These are phyloP conservation scores for Darevskia mixta DNA, from an alignment of 2,797 vertebrate genomes.

Conservation along the genomic window DNA sequence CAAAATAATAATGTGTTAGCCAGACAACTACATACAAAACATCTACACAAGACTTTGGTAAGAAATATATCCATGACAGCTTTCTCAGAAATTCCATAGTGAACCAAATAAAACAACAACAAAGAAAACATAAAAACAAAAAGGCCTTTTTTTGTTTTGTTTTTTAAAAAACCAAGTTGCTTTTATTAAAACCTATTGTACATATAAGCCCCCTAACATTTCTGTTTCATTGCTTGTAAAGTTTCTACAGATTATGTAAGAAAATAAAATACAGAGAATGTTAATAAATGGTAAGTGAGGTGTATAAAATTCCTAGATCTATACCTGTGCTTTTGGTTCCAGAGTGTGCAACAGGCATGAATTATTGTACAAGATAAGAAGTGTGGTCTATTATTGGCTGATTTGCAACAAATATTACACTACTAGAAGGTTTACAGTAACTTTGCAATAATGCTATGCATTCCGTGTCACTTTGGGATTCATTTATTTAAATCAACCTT, in stretches of 20 bases:
- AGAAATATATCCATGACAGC: slow-evolving; percentile 86
- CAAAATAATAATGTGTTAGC: slow-evolving; percentile 93
- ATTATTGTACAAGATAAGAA: slow-evolving; percentile 78
- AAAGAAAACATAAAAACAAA: slow-evolving; percentile 68
- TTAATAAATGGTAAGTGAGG: slow-evolving; percentile 80
- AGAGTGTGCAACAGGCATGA: slow-evolving; percentile 78
- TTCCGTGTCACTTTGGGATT: slow-evolving; percentile 57
- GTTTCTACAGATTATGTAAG: slow-evolving; percentile 78
- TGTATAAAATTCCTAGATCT: slow-evolving; percentile 85
- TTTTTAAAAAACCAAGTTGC: slow-evolving; percentile 64
- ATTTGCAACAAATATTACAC: slow-evolving; percentile 78
- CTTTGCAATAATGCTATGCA: slow-evolving; percentile 75
- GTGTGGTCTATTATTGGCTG: slow-evolving; percentile 76
- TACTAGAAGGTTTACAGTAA: slow-evolving; percentile 86
- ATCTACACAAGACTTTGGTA: slow-evolving; percentile 94
- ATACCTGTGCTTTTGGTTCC: slow-evolving; percentile 83
- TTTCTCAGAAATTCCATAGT: slow-evolving; percentile 83
- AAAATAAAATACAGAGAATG: slow-evolving; percentile 65
- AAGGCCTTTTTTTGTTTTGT: slow-evolving; percentile 41
- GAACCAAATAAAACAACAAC: slow-evolving; percentile 71
- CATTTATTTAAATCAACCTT: slow-evolving; percentile 58
- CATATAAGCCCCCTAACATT: slow-evolving; percentile 64
- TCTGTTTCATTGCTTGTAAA: slow-evolving; percentile 65
- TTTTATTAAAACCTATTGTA: slow-evolving; percentile 75
- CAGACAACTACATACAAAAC: slow-evolving; percentile 90